Percentiles rank a stretch among this genome's conserved stretches.
phyloP scores from a whole-genome alignment of 2,797 vertebrate genomes.

The Synanceia verrucosa region DNA sequence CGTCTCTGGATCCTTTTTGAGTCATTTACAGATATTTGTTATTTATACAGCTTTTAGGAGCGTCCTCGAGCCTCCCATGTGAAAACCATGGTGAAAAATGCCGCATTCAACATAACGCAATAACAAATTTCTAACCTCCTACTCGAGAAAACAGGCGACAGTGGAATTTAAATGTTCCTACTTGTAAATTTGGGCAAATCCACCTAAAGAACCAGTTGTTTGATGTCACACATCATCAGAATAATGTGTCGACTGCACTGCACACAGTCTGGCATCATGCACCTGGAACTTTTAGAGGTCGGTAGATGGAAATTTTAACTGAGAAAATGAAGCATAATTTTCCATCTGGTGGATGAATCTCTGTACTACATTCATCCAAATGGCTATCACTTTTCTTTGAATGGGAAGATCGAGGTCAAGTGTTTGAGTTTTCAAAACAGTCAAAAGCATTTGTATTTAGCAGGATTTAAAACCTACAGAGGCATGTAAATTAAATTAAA shows the following conservation, averaged over 20 bases:
- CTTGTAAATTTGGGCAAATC: background rate
- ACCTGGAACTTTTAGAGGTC: too few species aligned
- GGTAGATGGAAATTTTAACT: background rate
- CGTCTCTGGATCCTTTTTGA: too few species aligned
- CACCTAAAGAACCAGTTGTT: background rate
- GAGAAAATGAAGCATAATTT: background rate
- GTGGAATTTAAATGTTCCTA: background rate
- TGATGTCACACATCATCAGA: background rate
- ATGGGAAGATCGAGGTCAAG: background rate
- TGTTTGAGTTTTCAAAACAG: background rate
- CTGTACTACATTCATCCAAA: background rate
- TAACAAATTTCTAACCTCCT: background rate
- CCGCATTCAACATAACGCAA: too few species aligned
- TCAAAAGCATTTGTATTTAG: background rate
- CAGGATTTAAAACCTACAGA: background rate
- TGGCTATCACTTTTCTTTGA: background rate
- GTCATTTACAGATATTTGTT: too few species aligned
- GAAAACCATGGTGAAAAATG: too few species aligned
- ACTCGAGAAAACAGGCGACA: background rate
- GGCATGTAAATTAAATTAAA: background rate
- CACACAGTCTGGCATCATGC: too few species aligned
- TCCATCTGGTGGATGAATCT: background rate
- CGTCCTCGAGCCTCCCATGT: too few species aligned
- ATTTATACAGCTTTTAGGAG: too few species aligned
- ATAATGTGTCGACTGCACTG: too few species aligned